Evolutionary conservation across 2,113 vertebrate genomes (phyloP).

Genomic region (Microtus oregoni): DNA sequence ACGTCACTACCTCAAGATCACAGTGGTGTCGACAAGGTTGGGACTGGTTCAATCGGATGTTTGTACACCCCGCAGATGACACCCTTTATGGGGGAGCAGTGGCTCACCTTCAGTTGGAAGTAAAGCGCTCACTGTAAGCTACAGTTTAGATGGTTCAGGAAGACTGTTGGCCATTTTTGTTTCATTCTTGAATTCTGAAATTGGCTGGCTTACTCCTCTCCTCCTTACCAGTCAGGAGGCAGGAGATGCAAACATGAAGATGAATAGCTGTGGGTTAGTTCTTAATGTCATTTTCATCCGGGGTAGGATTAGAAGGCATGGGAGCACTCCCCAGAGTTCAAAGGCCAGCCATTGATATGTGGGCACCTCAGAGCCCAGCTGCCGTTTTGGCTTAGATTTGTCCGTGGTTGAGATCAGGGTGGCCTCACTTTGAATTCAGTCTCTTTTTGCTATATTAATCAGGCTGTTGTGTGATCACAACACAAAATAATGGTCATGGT

Average conservation of each 20-base stretch:
- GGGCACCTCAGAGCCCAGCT: neutral
- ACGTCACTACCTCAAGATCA: neutral
- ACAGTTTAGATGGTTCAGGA: neutral
- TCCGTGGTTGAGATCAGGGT: neutral
- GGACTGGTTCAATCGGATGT: neutral
- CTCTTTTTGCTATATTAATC: conserved; percentile 9
- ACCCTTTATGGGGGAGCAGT: neutral
- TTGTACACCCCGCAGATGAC: neutral
- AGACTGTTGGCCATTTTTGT: neutral
- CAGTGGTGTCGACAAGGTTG: neutral
- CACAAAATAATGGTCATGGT: conserved; percentile 12
- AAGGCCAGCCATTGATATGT: neutral
- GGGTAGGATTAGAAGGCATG: neutral
- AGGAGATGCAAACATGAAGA: neutral
- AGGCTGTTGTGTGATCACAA: conserved; percentile 25
- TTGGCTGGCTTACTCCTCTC: neutral
- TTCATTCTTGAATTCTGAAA: neutral
- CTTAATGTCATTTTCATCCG: neutral
- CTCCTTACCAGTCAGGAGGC: neutral
- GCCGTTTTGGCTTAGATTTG: neutral
- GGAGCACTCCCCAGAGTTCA: neutral
- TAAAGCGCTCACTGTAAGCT: neutral
- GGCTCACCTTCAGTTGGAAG: neutral
- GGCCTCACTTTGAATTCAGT: conserved; percentile 7
- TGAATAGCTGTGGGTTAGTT: neutral